phyloP scores from a whole-genome alignment of 2,113 vertebrate genomes.

The Ceyx margarethae region DNA sequence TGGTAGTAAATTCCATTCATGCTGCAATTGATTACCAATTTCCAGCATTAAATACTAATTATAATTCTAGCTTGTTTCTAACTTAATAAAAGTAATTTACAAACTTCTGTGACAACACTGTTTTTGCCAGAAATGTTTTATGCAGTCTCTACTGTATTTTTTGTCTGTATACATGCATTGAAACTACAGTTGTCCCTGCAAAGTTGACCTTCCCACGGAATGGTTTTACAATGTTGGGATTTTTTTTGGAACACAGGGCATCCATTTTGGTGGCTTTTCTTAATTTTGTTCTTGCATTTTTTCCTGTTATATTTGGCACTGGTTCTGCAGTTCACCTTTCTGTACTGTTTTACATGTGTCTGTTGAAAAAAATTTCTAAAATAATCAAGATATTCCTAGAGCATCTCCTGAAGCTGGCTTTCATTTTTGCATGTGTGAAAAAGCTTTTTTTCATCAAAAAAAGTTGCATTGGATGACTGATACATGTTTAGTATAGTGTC shows the following conservation, averaged over 20 bases:
- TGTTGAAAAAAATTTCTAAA: not conserved
- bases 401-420: not conserved
- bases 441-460: not conserved
- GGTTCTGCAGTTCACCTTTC: not conserved
- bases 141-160: not conserved
- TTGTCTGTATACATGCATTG: not conserved
- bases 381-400: not conserved
- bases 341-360: not conserved
- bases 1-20: not conserved
- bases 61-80: not conserved
- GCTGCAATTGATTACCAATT: not conserved
- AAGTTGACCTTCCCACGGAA: not conserved
- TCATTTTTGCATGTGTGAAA: fast-evolving
- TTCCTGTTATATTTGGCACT: not conserved
- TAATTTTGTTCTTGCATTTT: fast-evolving
- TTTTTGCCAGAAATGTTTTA: not conserved
- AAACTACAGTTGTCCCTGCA: not conserved
- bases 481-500: fast-evolving
- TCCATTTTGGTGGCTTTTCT: not conserved
- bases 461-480: not conserved
- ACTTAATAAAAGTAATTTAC: not conserved
- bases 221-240: not conserved
- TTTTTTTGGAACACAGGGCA: not conserved
- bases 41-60: not conserved
- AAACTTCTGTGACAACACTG: not conserved